These are phyloP conservation scores for Odontomyia ornata DNA, from an alignment of 2,888 invertebrate species.

Conservation along the genomic window DNA sequence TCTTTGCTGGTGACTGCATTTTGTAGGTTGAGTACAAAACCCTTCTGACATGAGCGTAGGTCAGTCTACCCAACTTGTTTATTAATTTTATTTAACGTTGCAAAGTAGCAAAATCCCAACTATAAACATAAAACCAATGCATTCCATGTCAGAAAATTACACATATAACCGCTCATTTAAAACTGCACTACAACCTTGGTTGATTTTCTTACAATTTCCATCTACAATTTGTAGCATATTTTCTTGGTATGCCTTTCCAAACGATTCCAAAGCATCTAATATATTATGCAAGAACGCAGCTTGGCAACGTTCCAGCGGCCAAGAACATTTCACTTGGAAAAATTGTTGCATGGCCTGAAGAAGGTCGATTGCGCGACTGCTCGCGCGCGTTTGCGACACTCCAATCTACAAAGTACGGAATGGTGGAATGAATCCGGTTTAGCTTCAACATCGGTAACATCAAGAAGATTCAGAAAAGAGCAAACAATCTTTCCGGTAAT, in stretches of 20 bases:
- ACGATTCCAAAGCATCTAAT: conserved; percentile 18
- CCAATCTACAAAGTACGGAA: not conserved
- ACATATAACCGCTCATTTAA: conserved; percentile 9
- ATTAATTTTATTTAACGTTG: too few species aligned
- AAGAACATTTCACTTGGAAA: not conserved
- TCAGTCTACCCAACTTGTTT: too few species aligned
- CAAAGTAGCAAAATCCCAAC: too few species aligned
- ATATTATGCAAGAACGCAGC: conserved; percentile 37
- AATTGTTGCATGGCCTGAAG: conserved; percentile 29
- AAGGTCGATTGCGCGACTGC: conserved; percentile 20
- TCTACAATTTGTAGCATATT: not conserved
- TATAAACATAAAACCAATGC: too few species aligned
- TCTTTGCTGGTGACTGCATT: too few species aligned
- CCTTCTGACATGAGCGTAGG: too few species aligned
- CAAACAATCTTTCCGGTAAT: conserved; percentile 24
- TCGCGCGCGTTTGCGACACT: conserved; percentile 1
- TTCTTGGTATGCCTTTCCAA: conserved; percentile 3
- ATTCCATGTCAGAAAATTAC: not conserved
- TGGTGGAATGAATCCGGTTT: conserved; percentile 28
- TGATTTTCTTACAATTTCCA: not conserved
- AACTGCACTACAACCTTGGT: not conserved
- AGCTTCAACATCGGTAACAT: not conserved
- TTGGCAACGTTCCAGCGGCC: conserved; percentile 23
- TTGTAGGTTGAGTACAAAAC: too few species aligned
- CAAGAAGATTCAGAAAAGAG: not conserved